These are phyloP conservation scores for Crambe crambe DNA, from an alignment of 37 sponge, comb jelly and placozoan genomes.

Conservation along the genomic window DNA sequence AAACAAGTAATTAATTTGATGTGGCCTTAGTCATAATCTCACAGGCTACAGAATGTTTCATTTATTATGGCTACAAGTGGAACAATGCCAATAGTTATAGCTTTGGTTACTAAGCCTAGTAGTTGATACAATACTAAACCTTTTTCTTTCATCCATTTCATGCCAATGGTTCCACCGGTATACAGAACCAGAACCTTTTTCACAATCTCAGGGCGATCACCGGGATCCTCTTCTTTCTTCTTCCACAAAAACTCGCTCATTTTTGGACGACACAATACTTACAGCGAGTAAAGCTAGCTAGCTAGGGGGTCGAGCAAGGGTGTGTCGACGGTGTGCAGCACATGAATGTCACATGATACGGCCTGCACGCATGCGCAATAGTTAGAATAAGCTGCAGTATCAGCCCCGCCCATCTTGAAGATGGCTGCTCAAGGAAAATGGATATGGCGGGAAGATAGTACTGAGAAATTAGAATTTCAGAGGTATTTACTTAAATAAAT, in stretches of 20 bases:
- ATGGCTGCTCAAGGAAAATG: background rate
- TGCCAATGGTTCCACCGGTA: constrained; percentile 79
- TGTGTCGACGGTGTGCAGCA: background rate
- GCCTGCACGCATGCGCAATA: too few species aligned
- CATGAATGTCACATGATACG: too few species aligned
- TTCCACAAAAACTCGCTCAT: constrained; percentile 68
- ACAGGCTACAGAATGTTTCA: too few species aligned
- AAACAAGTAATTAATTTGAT: too few species aligned
- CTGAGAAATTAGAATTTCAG: background rate
- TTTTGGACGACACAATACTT: background rate
- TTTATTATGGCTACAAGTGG: too few species aligned
- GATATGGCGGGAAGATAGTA: background rate
- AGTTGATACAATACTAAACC: too few species aligned
- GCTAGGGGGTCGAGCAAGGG: background rate
- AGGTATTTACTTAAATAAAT: background rate
- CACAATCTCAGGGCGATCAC: constrained; percentile 8
- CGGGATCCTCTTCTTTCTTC: constrained; percentile 9
- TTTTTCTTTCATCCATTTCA: constrained; percentile 21
- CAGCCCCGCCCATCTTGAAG: background rate
- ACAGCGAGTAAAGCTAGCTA: background rate
- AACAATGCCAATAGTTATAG: too few species aligned
- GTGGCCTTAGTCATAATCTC: too few species aligned
- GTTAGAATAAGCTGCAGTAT: too few species aligned
- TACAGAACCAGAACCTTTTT: constrained; percentile 53
- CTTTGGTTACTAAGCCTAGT: too few species aligned